phyloP scores from a whole-genome alignment of 2,888 invertebrate genomes.

The Teleogryllus oceanicus region DNA sequence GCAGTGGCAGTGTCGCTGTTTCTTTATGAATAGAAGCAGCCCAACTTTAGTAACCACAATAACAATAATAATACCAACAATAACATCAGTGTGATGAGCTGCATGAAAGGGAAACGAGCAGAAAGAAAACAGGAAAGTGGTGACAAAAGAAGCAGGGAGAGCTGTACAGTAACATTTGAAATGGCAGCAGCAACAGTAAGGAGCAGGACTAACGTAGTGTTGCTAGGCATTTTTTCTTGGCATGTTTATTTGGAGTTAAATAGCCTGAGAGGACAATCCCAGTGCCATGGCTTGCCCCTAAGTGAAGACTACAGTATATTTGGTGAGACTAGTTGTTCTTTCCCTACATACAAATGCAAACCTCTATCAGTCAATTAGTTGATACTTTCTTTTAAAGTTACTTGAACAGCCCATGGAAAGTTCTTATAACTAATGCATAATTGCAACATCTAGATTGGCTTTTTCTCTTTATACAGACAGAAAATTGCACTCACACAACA shows the following conservation, averaged over 20 bases:
- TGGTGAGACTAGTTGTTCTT: slow-evolving; percentile 36
- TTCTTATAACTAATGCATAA: slow-evolving; percentile 43
- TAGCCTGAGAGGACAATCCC: slow-evolving; percentile 29
- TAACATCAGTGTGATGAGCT: slow-evolving; percentile 18
- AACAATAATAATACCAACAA: slow-evolving; percentile 3
- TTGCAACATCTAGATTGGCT: slow-evolving; percentile 42
- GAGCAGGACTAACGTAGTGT: slow-evolving; percentile 12
- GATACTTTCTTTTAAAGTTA: slow-evolving; percentile 38
- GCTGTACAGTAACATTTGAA: slow-evolving; percentile 18
- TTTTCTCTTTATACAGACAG: slow-evolving; percentile 38
- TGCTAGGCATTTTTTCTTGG: slow-evolving; percentile 12
- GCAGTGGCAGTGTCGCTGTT: slow-evolving; percentile 18
- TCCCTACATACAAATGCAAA: slow-evolving; percentile 38
- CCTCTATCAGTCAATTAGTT: slow-evolving; percentile 39
- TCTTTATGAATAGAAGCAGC: neutral
- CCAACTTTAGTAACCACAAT: neutral
- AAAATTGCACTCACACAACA: slow-evolving; percentile 40
- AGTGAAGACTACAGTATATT: slow-evolving; percentile 38
- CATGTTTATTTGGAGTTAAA: slow-evolving; percentile 26
- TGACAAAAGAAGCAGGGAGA: slow-evolving; percentile 7
- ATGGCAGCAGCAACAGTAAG: slow-evolving; percentile 4
- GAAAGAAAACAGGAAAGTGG: neutral
- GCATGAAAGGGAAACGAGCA: neutral
- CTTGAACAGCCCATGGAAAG: slow-evolving; percentile 42
- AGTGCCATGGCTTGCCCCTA: slow-evolving; percentile 34